These are phyloP conservation scores for Drosophila affinis DNA, from an alignment of 2,888 invertebrate species.

Conservation along the genomic window DNA sequence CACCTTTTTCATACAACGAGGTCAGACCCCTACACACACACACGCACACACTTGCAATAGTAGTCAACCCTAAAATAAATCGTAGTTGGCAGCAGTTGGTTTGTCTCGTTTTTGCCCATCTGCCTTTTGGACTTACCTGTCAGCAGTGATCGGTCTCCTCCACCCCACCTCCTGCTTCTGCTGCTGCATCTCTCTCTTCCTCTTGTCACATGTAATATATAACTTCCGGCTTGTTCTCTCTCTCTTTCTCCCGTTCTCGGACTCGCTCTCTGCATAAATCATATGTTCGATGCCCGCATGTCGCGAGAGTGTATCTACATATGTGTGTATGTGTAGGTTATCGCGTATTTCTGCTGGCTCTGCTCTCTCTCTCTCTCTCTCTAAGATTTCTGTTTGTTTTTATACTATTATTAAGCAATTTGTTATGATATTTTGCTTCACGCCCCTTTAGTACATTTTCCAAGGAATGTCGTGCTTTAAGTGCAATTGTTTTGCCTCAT, in stretches of 20 bases:
- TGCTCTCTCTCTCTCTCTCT: background rate
- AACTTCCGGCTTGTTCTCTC: conserved; percentile 37
- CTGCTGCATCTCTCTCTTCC: conserved; percentile 27
- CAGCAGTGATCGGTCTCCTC: conserved; percentile 21
- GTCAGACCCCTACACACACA: conserved; percentile 35
- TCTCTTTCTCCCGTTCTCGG: conserved; percentile 4
- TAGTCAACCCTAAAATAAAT: conserved; percentile 37
- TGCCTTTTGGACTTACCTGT: conserved; percentile 36
- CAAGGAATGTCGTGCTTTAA: conserved; percentile 16
- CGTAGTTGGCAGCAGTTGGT: conserved; percentile 41
- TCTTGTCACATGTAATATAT: conserved; percentile 19
- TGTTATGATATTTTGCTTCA: conserved; percentile 22
- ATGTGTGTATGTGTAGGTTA: background rate
- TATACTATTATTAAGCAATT: conserved; percentile 25
- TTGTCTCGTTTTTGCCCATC: conserved; percentile 4
- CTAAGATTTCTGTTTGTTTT: background rate
- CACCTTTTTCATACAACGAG: conserved; percentile 45
- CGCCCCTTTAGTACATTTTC: conserved; percentile 24
- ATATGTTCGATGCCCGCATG: conserved; percentile 34
- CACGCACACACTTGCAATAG: conserved; percentile 18
- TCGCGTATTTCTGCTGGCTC: background rate
- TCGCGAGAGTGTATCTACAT: conserved; percentile 14
- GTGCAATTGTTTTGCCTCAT: background rate
- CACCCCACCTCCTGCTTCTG: background rate
- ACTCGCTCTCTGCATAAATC: conserved; percentile 40